Evolutionary conservation across 2,888 invertebrate species (phyloP).

Genomic region (Ecliptopera silaceata): DNA sequence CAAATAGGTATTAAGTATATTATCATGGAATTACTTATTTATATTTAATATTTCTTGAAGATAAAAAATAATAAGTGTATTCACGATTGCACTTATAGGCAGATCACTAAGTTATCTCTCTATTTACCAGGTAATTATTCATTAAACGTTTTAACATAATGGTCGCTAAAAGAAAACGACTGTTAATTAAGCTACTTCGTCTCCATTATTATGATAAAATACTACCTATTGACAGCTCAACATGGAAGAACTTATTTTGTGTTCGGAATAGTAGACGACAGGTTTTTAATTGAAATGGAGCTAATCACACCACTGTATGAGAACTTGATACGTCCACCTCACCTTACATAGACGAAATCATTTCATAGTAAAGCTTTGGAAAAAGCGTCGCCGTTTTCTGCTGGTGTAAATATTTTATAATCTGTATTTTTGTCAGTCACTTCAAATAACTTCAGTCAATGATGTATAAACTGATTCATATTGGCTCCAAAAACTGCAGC

Average conservation of each 20-base stretch:
- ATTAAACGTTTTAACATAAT: too few relatives aligned
- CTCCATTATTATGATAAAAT: background rate
- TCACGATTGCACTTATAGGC: too few relatives aligned
- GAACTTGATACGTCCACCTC: slow-evolving; percentile 31
- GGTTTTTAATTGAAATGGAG: slow-evolving; percentile 33
- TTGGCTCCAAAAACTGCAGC: too few relatives aligned
- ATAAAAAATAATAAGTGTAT: too few relatives aligned
- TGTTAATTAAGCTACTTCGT: background rate
- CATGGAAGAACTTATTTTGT: slow-evolving; percentile 16
- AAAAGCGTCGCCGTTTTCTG: background rate
- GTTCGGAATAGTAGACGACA: slow-evolving; percentile 6
- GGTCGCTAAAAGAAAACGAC: background rate
- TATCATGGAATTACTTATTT: too few relatives aligned
- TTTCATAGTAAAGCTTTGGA: slow-evolving; percentile 38
- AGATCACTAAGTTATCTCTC: too few relatives aligned
- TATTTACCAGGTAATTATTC: too few relatives aligned
- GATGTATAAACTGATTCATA: too few relatives aligned
- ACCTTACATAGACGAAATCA: slow-evolving; percentile 46
- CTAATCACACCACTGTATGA: slow-evolving; percentile 24
- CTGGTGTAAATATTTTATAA: background rate
- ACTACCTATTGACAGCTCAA: background rate
- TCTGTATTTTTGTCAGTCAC: too few relatives aligned
- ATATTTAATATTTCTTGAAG: too few relatives aligned
- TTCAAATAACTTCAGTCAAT: too few relatives aligned
- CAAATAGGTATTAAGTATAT: too few relatives aligned